Conservation (phyloP, 2,888 invertebrate species). For the Microctonus hyperodae region DNA sequence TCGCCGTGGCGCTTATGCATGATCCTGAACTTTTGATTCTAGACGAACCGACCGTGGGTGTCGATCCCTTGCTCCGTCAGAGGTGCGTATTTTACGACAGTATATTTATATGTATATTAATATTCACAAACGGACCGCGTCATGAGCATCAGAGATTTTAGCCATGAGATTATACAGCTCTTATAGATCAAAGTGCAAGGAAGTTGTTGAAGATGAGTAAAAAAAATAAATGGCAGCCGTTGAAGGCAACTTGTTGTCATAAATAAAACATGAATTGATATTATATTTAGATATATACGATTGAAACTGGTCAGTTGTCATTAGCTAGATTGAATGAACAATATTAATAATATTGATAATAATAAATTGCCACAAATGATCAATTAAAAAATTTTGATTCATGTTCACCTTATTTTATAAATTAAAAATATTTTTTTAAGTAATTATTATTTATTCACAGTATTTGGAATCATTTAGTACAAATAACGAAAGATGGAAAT, state of each 20-base stretch:
- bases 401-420: no score
- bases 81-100: conserved; percentile 60
- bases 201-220: conserved; percentile 34
- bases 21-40: conserved; percentile 90
- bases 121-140: conserved; percentile 16
- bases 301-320: background rate
- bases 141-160: conserved; percentile 34
- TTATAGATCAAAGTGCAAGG: conserved; percentile 46
- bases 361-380: background rate
- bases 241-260: conserved; percentile 22
- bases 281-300: background rate
- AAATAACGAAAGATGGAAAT: conserved; percentile 87
- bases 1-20: conserved; percentile 91
- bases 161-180: conserved; percentile 37
- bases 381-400: no score
- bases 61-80: conserved; percentile 87
- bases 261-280: conserved; percentile 37
- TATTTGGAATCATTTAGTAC: conserved; percentile 93
- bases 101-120: conserved; percentile 5
- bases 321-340: background rate
- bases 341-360: background rate
- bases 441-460: conserved; percentile 60
- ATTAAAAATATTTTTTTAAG: background rate
- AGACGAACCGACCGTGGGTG: conserved; percentile 93
- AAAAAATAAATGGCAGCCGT: conserved; percentile 28